phyloP scores from a whole-genome alignment of 2,113 vertebrate genomes.

The Blennius ocellaris region DNA sequence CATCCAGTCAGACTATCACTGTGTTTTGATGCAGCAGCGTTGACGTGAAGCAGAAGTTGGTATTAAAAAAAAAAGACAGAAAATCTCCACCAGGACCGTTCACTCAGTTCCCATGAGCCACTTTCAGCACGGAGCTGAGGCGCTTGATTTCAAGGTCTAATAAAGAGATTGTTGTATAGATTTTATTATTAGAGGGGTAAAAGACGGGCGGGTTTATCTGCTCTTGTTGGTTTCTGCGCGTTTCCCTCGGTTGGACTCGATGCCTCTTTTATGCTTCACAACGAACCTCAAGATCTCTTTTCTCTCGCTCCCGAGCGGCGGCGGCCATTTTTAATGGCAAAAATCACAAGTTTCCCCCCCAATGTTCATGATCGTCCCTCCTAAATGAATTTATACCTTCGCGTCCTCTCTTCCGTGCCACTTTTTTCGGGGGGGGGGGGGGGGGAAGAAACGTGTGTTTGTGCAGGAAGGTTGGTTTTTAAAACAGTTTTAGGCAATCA shows the following conservation, averaged over 20 bases:
- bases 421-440: too few species aligned
- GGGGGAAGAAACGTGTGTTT: slow-evolving; percentile 33
- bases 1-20: slow-evolving; percentile 67
- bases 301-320: slow-evolving; percentile 31
- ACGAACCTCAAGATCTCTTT: slow-evolving; percentile 63
- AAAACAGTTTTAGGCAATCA: slow-evolving; percentile 80
- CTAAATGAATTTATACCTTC: background rate
- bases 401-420: slow-evolving; percentile 27
- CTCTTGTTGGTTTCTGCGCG: slow-evolving; percentile 29
- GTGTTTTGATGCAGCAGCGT: slow-evolving; percentile 61
- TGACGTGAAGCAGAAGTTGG: slow-evolving; percentile 37
- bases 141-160: slow-evolving; percentile 10
- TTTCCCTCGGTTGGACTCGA: slow-evolving; percentile 51
- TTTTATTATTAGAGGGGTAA: background rate
- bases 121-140: slow-evolving; percentile 20
- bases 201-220: slow-evolving; percentile 17
- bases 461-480: slow-evolving; percentile 60
- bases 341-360: slow-evolving; percentile 18
- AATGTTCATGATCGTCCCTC: slow-evolving; percentile 20
- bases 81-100: slow-evolving; percentile 16
- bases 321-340: slow-evolving; percentile 37
- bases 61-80: slow-evolving; percentile 13
- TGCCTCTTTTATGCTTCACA: slow-evolving; percentile 66
- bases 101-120: slow-evolving; percentile 26
- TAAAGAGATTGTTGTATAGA: slow-evolving; percentile 4